phyloP scores from a whole-genome alignment of 2,888 invertebrate genomes.

The Drosophila kuntzei region DNA sequence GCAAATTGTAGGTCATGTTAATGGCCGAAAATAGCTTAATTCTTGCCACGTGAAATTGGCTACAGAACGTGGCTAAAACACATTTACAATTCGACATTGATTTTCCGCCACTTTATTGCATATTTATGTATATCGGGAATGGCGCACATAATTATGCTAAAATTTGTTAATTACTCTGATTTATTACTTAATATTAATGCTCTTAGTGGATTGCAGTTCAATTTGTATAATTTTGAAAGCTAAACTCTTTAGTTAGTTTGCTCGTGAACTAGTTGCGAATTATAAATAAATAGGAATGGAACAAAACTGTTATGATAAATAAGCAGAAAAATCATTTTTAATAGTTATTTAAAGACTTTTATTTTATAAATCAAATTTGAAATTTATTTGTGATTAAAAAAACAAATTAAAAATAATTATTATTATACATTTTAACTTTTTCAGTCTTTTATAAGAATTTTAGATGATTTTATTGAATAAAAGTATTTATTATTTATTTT shows the following conservation, averaged over 20 bases:
- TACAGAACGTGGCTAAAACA: constrained; percentile 6
- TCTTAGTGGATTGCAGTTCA: constrained; percentile 5
- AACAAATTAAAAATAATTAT: no score
- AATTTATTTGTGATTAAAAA: no score
- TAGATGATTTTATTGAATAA: no score
- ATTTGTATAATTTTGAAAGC: background rate
- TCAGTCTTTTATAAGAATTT: no score
- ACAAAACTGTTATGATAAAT: no score
- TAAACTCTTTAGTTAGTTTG: background rate
- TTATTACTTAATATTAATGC: background rate
- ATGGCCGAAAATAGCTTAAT: constrained; percentile 63
- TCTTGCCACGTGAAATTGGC: constrained; percentile 18
- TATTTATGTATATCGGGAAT: background rate
- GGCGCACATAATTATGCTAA: background rate
- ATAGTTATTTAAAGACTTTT: no score
- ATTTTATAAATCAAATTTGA: no score
- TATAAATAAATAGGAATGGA: background rate
- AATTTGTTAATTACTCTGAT: constrained; percentile 9
- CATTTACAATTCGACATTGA: constrained; percentile 25
- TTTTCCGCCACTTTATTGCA: background rate
- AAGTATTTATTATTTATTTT: no score
- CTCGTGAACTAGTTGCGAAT: background rate
- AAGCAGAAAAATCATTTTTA: no score
- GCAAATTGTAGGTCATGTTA: constrained; percentile 59
- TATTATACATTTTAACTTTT: no score